Evolutionary conservation across 2,888 invertebrate genomes (phyloP).

Genomic region (Caradrina clavipalpis): DNA sequence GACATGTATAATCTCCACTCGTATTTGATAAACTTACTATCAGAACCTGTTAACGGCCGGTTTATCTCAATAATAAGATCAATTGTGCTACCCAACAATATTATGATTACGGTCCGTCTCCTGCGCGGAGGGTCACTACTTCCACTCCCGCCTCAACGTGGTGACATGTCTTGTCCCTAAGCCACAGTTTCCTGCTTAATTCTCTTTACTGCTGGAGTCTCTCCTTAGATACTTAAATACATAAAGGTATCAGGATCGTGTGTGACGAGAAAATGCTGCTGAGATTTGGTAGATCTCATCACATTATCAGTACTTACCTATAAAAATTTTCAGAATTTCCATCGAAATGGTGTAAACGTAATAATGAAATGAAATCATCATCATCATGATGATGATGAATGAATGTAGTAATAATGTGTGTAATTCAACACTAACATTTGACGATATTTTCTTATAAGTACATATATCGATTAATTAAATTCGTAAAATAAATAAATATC

Average conservation of each 20-base stretch:
- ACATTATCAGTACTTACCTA: too few relatives aligned
- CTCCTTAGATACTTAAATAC: background rate
- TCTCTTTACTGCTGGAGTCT: background rate
- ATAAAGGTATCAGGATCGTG: background rate
- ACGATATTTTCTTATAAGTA: background rate
- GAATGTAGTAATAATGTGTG: too few relatives aligned
- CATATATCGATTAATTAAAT: too few relatives aligned
- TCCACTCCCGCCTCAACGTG: background rate
- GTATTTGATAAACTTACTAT: slow-evolving; percentile 1
- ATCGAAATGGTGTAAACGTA: background rate
- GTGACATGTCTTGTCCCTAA: background rate
- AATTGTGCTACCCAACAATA: background rate
- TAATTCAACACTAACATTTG: too few relatives aligned
- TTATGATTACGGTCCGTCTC: background rate
- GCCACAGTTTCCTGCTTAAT: background rate
- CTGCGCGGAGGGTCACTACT: background rate
- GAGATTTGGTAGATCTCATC: too few relatives aligned
- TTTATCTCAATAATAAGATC: slow-evolving; percentile 1
- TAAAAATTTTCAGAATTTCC: too few relatives aligned
- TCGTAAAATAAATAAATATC: too few relatives aligned
- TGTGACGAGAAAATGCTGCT: too few relatives aligned
- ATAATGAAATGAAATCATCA: too few relatives aligned
- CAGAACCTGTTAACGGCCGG: background rate
- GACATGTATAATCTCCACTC: slow-evolving; percentile 1
- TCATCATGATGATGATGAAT: too few relatives aligned